phyloP scores from a whole-genome alignment of 2,797 vertebrate species.

The Atherinosoma microstoma region DNA sequence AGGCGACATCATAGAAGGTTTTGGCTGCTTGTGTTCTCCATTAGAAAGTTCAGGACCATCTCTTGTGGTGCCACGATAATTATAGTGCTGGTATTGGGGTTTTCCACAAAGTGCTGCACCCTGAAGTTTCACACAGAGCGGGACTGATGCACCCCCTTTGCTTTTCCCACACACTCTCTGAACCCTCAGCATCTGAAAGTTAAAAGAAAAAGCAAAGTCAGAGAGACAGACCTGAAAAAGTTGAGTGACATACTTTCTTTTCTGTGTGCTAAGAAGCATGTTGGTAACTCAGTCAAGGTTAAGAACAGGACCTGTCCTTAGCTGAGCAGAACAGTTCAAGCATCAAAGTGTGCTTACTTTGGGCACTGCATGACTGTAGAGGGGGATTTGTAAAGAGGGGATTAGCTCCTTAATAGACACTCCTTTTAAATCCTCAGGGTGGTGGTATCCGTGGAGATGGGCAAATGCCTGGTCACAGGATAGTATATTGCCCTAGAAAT shows the following conservation, averaged over 20 bases:
- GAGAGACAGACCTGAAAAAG: neutral
- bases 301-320: slow-evolving; percentile 22
- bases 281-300: slow-evolving; percentile 14
- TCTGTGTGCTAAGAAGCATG: slow-evolving; percentile 9
- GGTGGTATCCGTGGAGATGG: slow-evolving; percentile 88
- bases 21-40: slow-evolving; percentile 4
- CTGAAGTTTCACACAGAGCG: slow-evolving; percentile 89
- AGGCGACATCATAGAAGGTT: slow-evolving; percentile 10
- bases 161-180: slow-evolving; percentile 86
- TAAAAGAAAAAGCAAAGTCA: slow-evolving; percentile 16
- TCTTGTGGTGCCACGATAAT: slow-evolving; percentile 18
- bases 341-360: slow-evolving; percentile 79
- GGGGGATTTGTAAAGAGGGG: slow-evolving; percentile 89
- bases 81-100: slow-evolving; percentile 36
- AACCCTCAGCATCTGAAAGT: slow-evolving; percentile 84
- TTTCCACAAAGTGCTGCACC: slow-evolving; percentile 65
- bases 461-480: slow-evolving; percentile 90
- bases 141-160: slow-evolving; percentile 83
- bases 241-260: slow-evolving; percentile 1
- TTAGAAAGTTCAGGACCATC: slow-evolving; percentile 25
- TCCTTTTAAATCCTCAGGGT: slow-evolving; percentile 84
- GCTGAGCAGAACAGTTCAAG: slow-evolving; percentile 21
- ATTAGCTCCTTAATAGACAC: slow-evolving; percentile 85
- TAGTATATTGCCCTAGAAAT: slow-evolving; percentile 86
- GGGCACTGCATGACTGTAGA: slow-evolving; percentile 82